These are phyloP conservation scores for Drosophila prosaltans DNA, from an alignment of 1,140 invertebrate species.

Conservation along the genomic window DNA sequence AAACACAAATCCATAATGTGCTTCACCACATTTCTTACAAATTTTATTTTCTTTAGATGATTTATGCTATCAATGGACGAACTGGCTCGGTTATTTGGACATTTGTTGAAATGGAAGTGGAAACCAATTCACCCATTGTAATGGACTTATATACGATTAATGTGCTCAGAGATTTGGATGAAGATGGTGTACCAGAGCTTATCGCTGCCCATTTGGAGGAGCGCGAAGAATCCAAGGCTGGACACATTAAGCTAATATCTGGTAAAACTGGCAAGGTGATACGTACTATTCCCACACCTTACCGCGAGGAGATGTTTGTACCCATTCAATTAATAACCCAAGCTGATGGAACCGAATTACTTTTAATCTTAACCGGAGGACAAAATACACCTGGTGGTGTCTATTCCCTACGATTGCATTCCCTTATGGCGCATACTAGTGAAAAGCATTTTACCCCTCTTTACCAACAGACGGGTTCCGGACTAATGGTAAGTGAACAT, in stretches of 20 bases:
- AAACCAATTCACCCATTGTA: slow-evolving; percentile 77
- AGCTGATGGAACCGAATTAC: slow-evolving; percentile 74
- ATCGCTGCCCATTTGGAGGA: slow-evolving; percentile 88
- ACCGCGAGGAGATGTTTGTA: slow-evolving; percentile 89
- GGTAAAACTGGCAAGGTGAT: slow-evolving; percentile 88
- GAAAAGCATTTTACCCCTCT: slow-evolving; percentile 79
- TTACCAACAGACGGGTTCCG: slow-evolving; percentile 73
- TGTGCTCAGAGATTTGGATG: slow-evolving; percentile 89
- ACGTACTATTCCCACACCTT: slow-evolving; percentile 86
- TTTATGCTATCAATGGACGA: slow-evolving; percentile 88
- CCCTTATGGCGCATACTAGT: slow-evolving; percentile 78
- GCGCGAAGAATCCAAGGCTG: slow-evolving; percentile 83
- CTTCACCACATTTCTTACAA: neutral
- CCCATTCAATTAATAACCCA: slow-evolving; percentile 83
- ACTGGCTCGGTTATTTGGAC: slow-evolving; percentile 89
- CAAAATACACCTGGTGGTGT: slow-evolving; percentile 90
- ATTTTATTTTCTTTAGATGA: slow-evolving; percentile 83
- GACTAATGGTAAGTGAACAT: slow-evolving; percentile 81
- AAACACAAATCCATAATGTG: slow-evolving; percentile 48
- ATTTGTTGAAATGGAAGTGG: slow-evolving; percentile 83
- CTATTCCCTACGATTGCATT: slow-evolving; percentile 86
- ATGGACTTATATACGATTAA: slow-evolving; percentile 88
- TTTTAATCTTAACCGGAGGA: slow-evolving; percentile 89
- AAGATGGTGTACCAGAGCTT: slow-evolving; percentile 89
- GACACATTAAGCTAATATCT: slow-evolving; percentile 88